These are phyloP conservation scores for Gastrophysa polygoni DNA, from an alignment of 2,888 invertebrate species.

Conservation along the genomic window DNA sequence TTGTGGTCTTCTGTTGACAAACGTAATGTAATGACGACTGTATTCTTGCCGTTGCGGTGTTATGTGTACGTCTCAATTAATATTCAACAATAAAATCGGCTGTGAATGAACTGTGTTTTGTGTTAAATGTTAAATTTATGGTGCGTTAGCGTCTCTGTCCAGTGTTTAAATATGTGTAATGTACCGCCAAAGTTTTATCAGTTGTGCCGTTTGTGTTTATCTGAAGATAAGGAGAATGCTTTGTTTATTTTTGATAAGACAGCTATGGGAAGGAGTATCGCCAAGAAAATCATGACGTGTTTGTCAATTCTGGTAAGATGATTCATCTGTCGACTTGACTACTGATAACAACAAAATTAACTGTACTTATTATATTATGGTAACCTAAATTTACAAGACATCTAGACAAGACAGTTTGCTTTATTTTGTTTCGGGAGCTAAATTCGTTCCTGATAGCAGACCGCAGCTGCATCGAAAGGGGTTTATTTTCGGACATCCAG, in stretches of 20 bases:
- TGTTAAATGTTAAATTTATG: slow-evolving; percentile 50
- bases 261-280: slow-evolving; percentile 67
- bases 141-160: slow-evolving; percentile 54
- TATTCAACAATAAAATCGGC: slow-evolving; percentile 54
- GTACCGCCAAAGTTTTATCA: slow-evolving; percentile 92
- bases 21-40: slow-evolving; percentile 51
- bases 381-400: slow-evolving; percentile 43
- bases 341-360: slow-evolving; percentile 15
- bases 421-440: slow-evolving; percentile 36
- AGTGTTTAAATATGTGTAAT: slow-evolving; percentile 74
- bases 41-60: slow-evolving; percentile 46
- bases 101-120: slow-evolving; percentile 51
- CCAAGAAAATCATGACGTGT: slow-evolving; percentile 74
- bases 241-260: slow-evolving; percentile 79
- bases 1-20: slow-evolving; percentile 42
- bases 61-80: slow-evolving; percentile 39
- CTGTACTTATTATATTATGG: neutral
- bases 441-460: slow-evolving; percentile 39
- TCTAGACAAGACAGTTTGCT: slow-evolving; percentile 21
- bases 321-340: slow-evolving; percentile 45
- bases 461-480: slow-evolving; percentile 48
- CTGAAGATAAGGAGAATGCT: slow-evolving; percentile 66
- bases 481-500: slow-evolving; percentile 47
- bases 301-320: slow-evolving; percentile 78
- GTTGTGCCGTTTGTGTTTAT: slow-evolving; percentile 93